Base-by-base conservation (phyloP, 2,113 vertebrate species). In the Entelurus aequoreus region DNA sequence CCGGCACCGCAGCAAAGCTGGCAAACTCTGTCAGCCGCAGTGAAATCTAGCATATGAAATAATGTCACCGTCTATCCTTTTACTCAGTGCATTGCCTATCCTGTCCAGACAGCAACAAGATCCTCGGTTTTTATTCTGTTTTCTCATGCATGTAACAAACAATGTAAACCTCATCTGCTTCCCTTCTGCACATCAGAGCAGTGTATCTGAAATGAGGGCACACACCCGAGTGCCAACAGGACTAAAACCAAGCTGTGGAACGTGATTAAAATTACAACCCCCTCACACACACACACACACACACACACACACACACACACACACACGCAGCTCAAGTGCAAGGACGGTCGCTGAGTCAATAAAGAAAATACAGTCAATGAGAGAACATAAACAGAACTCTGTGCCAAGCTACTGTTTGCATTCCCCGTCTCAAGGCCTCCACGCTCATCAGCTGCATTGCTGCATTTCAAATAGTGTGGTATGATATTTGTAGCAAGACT, bases 361-460 rank as follows among this genome's bases (percentile, higher is more conserved):
- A 86, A 74, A 80, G 75, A 82, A 71, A 81, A 67, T 67, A 69
- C 74, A 14, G 60, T 28, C 15, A 71, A 67, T 8, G 61, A 76
- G 65, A 66, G 77, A 81, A 71, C 77, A 71, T 79, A 84, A 81
- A 85, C 79, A 79, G 60, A 64, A 57, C n/a, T 68, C 54, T 68
- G 55, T 76, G 68, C 71, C 79, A 76, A 77, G 82, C 83, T 84
- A 73, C 84, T 81, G 83, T 88, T 84, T 80, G 83, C 86, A 77
- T 84, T 83, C 78, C 72, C 54, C 72, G 37, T 75, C 63, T 61
- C 80, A 63, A 6, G 6, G 63, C 59, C 71, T 77, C 21, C 40
- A 50, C 58, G 62, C 70, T 46, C 59, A 65, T 75, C 72, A 72
- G 74, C 74, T 63, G 55, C 72, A 42, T 44, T 35, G 52, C 68